phyloP scores from a whole-genome alignment of 2,888 invertebrate species.

The Dusona sp. region DNA sequence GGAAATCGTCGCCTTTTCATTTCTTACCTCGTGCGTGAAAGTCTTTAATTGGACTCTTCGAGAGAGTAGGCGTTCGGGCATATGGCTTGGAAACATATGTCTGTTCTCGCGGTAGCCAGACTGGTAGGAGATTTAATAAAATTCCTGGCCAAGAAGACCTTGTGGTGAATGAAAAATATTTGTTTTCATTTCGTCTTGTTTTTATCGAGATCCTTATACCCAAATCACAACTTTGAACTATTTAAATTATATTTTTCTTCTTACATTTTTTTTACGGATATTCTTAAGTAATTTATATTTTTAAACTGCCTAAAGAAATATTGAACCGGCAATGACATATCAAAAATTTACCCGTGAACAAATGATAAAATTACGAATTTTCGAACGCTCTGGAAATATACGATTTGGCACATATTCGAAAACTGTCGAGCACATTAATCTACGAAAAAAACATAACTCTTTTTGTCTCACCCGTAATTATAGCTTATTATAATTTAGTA shows the following conservation, averaged over 20 bases:
- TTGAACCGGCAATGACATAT: not conserved
- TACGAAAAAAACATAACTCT: not conserved
- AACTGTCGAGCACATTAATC: too few species aligned
- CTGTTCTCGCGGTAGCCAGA: not conserved
- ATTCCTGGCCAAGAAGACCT: constrained; percentile 2
- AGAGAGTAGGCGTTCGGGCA: constrained; percentile 26
- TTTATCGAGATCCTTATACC: not conserved
- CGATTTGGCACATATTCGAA: too few species aligned
- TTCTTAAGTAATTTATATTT: not conserved
- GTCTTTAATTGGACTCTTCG: constrained; percentile 48
- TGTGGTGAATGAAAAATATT: not conserved
- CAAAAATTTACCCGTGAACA: not conserved
- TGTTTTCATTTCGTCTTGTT: not conserved
- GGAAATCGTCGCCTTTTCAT: constrained; percentile 44
- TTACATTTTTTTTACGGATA: not conserved
- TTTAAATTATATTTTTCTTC: not conserved
- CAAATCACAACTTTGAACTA: not conserved
- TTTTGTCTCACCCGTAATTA: not conserved
- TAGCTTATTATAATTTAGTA: not conserved
- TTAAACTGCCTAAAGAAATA: not conserved
- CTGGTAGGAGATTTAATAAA: not conserved
- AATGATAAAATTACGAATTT: too few species aligned
- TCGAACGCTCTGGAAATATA: too few species aligned
- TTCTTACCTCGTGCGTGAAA: constrained; percentile 53
- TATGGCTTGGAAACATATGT: constrained; percentile 10